These are phyloP conservation scores for Drosophila borborema DNA, from an alignment of 2,888 invertebrate genomes.

Conservation along the genomic window DNA sequence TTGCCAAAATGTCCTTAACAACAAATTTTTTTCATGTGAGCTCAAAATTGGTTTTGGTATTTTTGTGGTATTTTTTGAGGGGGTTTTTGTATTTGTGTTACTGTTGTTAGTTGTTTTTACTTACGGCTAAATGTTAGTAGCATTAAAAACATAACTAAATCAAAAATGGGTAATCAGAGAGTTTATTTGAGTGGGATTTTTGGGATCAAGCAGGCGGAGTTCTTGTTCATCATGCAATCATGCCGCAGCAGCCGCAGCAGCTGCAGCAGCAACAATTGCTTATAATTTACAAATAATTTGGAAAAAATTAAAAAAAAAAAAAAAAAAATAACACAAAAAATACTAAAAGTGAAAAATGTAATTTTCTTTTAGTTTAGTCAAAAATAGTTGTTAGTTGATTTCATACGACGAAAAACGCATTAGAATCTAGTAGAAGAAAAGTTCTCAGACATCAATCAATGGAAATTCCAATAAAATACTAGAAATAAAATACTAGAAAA, in stretches of 20 bases:
- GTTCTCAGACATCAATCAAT: background rate
- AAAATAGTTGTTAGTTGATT: slow-evolving; percentile 1
- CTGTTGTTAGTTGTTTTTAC: slow-evolving; percentile 48
- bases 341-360: background rate
- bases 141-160: background rate
- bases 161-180: background rate
- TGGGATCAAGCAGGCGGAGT: slow-evolving; percentile 7
- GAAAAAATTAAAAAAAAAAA: background rate
- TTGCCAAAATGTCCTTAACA: slow-evolving; percentile 52
- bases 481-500: too few species aligned
- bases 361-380: background rate
- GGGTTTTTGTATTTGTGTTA: slow-evolving; percentile 3
- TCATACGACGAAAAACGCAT: background rate
- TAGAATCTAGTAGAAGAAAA: background rate
- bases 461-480: too few species aligned
- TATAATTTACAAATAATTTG: background rate
- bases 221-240: background rate
- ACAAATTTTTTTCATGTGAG: slow-evolving; percentile 49
- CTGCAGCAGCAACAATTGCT: slow-evolving; percentile 1
- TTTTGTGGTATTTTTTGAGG: slow-evolving; percentile 9
- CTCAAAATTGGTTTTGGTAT: slow-evolving; percentile 28
- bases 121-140: slow-evolving; percentile 49
- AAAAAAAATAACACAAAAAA: background rate
- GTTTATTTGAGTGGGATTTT: slow-evolving; percentile 3
- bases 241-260: slow-evolving; percentile 3